Base-by-base conservation (phyloP, 1,140 invertebrate species). In the Panulirus ornatus region DNA sequence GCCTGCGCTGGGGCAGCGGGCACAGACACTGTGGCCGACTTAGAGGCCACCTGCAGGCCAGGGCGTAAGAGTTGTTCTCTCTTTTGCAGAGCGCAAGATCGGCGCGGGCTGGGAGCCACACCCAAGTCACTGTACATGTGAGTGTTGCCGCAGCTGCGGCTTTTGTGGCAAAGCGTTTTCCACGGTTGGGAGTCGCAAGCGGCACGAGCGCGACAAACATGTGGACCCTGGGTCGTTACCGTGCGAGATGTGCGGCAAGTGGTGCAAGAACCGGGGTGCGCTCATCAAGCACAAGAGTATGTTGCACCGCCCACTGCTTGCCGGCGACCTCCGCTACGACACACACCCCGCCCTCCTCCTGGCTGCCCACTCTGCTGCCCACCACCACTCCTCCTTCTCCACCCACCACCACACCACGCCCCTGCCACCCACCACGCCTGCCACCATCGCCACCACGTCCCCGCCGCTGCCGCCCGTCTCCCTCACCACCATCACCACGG, bases 201-300 rank as follows among this genome's bases (percentile, higher is more conserved):
- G 89, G 71, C 86, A 92, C 47, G 88, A 91, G 54, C 84, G 88
- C 47, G 89, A 86, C 85, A 86, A 86, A 87, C 88, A 90, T 40
- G 78, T 90, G 71, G 91, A 90, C 40, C 84, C 84, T 2, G 82
- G 82, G 11, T 88, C 82, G 36, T 42, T 90, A 66, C 87, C 88
- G 66, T 92, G 92, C 70, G 91, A 91, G 88, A 75, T 91, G 75
- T 92, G 92, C 63, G 85, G 86, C 83, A 92, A 92, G 84, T 87
- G 87, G 85, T 92, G 92, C 87, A 92, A 92, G 88, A 92, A 92
- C 73, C 87, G 88, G 40, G 84, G 91, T 38, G 87, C 86, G 30
- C 91, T 92, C 63, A 91, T 91, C 81, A 88, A 91, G 42, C 92
- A 92, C 91, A 84, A 84, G 44, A 88, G 87, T 66, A 86, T 91